Evolutionary conservation across 2,888 invertebrate genomes (phyloP), one percentile per base, ranked within the genome.

Genomic region (Amiota communis): DNA sequence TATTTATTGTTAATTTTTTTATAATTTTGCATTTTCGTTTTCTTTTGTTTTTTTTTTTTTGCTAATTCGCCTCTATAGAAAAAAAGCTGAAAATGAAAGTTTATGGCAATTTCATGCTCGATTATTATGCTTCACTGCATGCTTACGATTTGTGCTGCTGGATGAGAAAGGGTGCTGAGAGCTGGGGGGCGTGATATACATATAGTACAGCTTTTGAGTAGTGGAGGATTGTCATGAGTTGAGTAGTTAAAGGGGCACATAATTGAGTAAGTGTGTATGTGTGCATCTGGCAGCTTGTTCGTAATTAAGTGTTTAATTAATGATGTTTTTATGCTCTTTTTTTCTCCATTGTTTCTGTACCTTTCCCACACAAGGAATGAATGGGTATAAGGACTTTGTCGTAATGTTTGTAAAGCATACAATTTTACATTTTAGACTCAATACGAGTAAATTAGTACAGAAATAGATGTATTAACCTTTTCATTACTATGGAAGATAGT

Each of bases 41-140:
- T 59, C 9, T 17, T 17, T 15, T 59, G 9, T 59, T 4, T 59
- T 11, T 59, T 20, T 9, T 1, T 20, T 59, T 20, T 59, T 59
- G 59, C 10, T 17, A 15, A 13, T 57, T 57, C 57, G n/a, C 15
- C 15, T 57, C 15, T 57, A n/a, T 8, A 51, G 6, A 6, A 36
- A 20, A 11, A 17, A 17, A 23, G 49, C 10, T 36, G 53, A 68
- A 68, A 53, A 68, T 68, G 67, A 68, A 68, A 68, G 67, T 68
- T 68, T 68, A 48, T 48, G 23, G 48, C 67, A 68, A 53, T 68
- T 68, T 68, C 67, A 68, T 23, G 65, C 65, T 65, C n/a, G n/a
- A 51, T 47, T 47, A 48, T 48, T 48, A 65, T 48, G 65, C 65
- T 65, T 65, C 65, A 59, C 12, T n/a, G 53, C 53, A 12, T 53